Base-by-base conservation (phyloP, 2,888 invertebrate genomes). In the Flexamia atlantica region DNA sequence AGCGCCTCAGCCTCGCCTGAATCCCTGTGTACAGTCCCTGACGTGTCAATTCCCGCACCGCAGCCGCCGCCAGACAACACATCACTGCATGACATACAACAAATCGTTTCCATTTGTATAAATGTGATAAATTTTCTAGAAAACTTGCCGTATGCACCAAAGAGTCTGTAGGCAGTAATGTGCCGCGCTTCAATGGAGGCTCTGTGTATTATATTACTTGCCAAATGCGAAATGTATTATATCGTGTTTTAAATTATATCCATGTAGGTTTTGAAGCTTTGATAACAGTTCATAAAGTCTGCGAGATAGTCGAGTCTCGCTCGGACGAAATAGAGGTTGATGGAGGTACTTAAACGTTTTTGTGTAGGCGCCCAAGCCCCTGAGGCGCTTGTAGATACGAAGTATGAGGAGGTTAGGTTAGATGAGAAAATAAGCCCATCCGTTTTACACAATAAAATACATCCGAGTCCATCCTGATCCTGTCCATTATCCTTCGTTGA, bases 201-300 rank as follows among this genome's bases (percentile, higher is more conserved):
- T 50, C 76, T 23, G 79, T 76, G 76, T 79, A 79, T 79, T 79
- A 79, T 79, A 79, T 57, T 23, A 76, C 50, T 79, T 79, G 79
- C 79, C 79, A 79, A 79, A 79, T 57, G 57, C 79, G n/a, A 79
- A 79, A 20, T 79, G 79, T 79, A 79, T 57, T 79, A 79, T 79
- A 79, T 64, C 30, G 20, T 50, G 53, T 76, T 79, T 76, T 79
- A 53, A 79, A 79, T 76, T 76, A n/a, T 79, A 50, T 23, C 50
- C 50, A 36, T 57, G 28, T 79, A 57, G 79, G 10, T 53, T 57
- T 36, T 30, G 36, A 76, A 79, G 79, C 79, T 79, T 79, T 23
- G 76, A 42, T 76, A 76, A 79, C 14, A 57, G 50, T 79, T 79
- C 79, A 79, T 57, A 79, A 79, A 14, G 79, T 79, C 57, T 79